A percentile compares a stretch with the other conserved stretches of the same genome.
Evolutionary conservation across 2,888 invertebrate genomes (phyloP).

Genomic region (Sinohyriopsis cumingii): DNA sequence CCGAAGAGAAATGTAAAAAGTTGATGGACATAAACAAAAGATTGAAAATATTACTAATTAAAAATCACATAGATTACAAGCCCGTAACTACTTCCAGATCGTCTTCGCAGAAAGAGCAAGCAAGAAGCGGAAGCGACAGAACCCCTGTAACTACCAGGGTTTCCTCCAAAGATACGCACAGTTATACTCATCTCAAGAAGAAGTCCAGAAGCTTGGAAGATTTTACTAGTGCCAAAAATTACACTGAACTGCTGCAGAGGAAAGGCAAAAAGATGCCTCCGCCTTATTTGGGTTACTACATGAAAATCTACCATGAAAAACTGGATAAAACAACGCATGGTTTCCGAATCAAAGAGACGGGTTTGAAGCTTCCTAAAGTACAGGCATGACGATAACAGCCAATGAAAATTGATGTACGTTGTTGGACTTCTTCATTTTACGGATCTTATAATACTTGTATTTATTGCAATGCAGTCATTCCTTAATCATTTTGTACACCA

Average conservation of each 20-base stretch:
- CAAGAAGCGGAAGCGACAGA: neutral
- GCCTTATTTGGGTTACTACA: slow-evolving; percentile 36
- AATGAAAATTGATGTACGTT: too few relatives aligned
- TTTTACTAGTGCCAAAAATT: slow-evolving; percentile 4
- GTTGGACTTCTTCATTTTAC: too few relatives aligned
- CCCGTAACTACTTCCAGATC: slow-evolving; percentile 31
- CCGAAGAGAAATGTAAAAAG: slow-evolving; percentile 34
- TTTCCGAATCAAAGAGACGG: too few relatives aligned
- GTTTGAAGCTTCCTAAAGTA: too few relatives aligned
- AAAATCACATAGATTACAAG: slow-evolving; percentile 36
- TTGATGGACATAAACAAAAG: slow-evolving; percentile 31
- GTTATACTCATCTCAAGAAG: slow-evolving; percentile 9
- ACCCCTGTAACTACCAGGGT: slow-evolving; percentile 8
- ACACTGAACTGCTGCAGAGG: slow-evolving; percentile 16
- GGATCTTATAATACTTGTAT: too few relatives aligned
- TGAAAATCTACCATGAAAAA: slow-evolving; percentile 30
- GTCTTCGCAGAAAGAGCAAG: neutral
- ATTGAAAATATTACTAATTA: slow-evolving; percentile 25
- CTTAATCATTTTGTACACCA: too few relatives aligned
- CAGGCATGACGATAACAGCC: too few relatives aligned
- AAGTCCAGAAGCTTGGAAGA: slow-evolving; percentile 22
- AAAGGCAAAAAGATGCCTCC: slow-evolving; percentile 34
- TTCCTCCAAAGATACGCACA: slow-evolving; percentile 24
- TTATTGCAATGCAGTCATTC: too few relatives aligned
- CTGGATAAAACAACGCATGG: slow-evolving; percentile 6